These are phyloP conservation scores for Amblyopsis rosae DNA, from an alignment of 2,113 vertebrate genomes.

Conservation along the genomic window DNA sequence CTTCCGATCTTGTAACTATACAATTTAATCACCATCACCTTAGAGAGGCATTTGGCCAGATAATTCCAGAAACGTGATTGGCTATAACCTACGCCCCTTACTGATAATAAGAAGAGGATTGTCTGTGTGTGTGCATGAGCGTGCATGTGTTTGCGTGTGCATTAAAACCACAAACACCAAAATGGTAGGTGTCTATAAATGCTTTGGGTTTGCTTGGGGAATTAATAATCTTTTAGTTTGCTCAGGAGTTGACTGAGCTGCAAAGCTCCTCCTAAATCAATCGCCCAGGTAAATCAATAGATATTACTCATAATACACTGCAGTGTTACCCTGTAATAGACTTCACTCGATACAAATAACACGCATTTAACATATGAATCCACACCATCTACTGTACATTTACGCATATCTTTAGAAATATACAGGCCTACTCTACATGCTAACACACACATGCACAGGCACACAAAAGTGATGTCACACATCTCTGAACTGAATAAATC, in stretches of 20 bases:
- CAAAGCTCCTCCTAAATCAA: slow-evolving; percentile 18
- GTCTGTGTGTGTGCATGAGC: not conserved
- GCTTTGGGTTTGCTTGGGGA: not conserved
- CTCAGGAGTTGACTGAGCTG: not conserved
- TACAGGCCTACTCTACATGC: not conserved
- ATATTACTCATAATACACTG: slow-evolving; percentile 18
- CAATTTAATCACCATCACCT: slow-evolving; percentile 44
- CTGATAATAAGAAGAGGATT: not conserved
- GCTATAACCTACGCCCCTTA: slow-evolving; percentile 9
- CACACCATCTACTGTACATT: not conserved
- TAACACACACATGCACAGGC: too few relatives aligned
- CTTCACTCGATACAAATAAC: slow-evolving; percentile 32
- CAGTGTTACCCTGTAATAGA: slow-evolving; percentile 25
- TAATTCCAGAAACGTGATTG: slow-evolving; percentile 47
- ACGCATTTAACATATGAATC: not conserved
- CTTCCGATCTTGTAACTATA: slow-evolving; percentile 3
- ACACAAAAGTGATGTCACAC: too few relatives aligned
- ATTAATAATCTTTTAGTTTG: slow-evolving; percentile 19
- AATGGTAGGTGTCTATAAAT: not conserved
- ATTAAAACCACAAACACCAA: not conserved
- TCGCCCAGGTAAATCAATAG: slow-evolving; percentile 34
- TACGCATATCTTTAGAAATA: not conserved
- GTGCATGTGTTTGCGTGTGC: slow-evolving; percentile 1
- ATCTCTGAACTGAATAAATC: too few relatives aligned
- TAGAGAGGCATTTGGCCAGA: slow-evolving; percentile 39